phyloP scores from a whole-genome alignment of 2,113 vertebrate species.

The Myotis brandtii region DNA sequence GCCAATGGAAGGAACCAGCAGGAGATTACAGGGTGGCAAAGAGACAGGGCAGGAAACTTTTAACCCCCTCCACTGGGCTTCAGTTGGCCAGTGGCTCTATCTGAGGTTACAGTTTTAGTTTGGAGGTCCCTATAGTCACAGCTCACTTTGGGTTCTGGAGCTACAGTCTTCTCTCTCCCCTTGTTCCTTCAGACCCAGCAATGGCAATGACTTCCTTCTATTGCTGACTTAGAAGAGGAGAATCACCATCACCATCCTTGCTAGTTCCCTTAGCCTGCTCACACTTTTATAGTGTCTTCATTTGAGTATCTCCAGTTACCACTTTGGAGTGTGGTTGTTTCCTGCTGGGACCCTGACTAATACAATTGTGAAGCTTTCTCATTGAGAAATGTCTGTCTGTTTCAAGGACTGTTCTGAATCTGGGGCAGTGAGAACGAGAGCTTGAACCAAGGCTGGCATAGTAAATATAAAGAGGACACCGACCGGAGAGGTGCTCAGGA shows the following conservation, averaged over 20 bases:
- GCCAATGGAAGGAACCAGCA: neutral
- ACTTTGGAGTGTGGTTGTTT: neutral
- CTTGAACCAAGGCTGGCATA: neutral
- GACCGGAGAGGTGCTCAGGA: neutral
- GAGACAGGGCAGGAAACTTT: neutral
- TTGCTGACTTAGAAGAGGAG: neutral
- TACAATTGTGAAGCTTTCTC: neutral
- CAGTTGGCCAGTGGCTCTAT: neutral
- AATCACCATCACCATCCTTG: neutral
- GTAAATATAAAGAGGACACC: neutral
- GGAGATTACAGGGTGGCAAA: neutral
- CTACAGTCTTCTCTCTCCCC: neutral
- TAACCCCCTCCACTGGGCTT: accelerated
- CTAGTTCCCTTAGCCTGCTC: neutral
- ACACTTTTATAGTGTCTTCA: neutral
- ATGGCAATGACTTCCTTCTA: neutral
- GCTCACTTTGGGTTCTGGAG: neutral
- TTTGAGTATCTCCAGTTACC: neutral
- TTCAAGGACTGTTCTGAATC: neutral
- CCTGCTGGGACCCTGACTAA: neutral
- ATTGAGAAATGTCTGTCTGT: neutral
- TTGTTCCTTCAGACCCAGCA: neutral
- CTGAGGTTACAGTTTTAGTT: neutral
- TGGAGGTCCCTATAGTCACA: neutral
- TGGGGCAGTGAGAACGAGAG: neutral